Evolutionary conservation across 2,113 vertebrate species (phyloP), one percentile per base, ranked within the genome.

Genomic region (Gobio gobio): DNA sequence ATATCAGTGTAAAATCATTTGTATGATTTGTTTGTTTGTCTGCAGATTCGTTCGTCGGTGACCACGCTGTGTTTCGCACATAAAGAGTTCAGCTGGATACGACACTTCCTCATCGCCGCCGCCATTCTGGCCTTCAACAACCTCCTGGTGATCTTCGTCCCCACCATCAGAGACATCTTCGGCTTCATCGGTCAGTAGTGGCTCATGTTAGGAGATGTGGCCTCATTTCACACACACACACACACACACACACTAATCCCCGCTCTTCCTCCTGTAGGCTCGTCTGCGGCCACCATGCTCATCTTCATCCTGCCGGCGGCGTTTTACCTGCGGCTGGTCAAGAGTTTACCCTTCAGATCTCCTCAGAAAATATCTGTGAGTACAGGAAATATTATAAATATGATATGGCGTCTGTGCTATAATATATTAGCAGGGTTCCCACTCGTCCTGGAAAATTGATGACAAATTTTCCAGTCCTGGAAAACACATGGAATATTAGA

Each of bases 91-190:
- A 99, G 96, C 92, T 98, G 98, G 97, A 91, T 94, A 87, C 95
- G 97, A 61, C 98, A 99, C 91, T 85, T 99, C 81, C 81, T 97
- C 82, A 97, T 98, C 85, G 98, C 98, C 6, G 90, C 93, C 8
- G 74, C 92, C 64, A 94, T 99, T 85, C 91, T 99, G 87, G 89
- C 86, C 78, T 95, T 98, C 89, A 97, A 97, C 91, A 97, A 99
- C 87, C 68, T 97, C 58, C 93, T 99, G 85, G 98, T 99, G 87
- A 99, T 99, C 90, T 99, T 97, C 13, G 98, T 99, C 64, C 98
- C 98, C 2, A 95, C 96, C 83, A 99, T 99, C 93, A 96, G 97
- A 91, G 97, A 99, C 91, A 99, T 99, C 91, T 99, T 99, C 10
- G 98, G 98, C 91, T 99, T 99, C 91, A 99, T 99, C 20, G 98